phyloP scores from a whole-genome alignment of 2,797 vertebrate genomes.

The Artibeus jamaicensis region DNA sequence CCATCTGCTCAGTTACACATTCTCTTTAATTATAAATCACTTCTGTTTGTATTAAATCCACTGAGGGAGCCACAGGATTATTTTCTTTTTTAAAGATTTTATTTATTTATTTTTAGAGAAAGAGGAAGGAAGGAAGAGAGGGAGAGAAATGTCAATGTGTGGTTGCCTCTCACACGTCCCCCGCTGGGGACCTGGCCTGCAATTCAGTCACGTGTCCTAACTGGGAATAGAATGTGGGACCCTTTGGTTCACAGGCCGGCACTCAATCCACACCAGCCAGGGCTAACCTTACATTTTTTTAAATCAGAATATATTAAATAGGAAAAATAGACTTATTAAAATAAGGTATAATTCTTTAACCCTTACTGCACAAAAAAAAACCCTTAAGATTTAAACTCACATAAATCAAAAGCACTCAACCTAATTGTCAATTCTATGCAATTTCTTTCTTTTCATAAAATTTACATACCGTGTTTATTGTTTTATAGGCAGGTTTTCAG shows the following conservation, averaged over 20 bases:
- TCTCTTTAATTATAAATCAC: conserved; percentile 15
- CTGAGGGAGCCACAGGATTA: background rate
- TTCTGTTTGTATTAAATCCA: conserved; percentile 32
- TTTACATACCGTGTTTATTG: background rate
- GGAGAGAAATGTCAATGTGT: too few species aligned
- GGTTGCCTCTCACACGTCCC: too few species aligned
- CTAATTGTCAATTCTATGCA: background rate
- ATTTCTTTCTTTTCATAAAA: conserved; percentile 10
- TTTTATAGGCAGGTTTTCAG: background rate
- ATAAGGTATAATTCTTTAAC: background rate
- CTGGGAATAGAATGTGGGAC: too few species aligned
- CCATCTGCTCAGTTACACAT: too few species aligned
- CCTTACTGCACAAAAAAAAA: background rate
- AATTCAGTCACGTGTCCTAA: too few species aligned
- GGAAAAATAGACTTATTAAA: background rate
- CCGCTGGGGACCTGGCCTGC: too few species aligned
- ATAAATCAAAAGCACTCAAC: background rate
- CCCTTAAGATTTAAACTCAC: background rate
- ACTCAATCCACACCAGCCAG: too few species aligned
- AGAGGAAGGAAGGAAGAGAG: too few species aligned
- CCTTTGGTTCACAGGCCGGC: too few species aligned
- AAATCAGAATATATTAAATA: background rate
- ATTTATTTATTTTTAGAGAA: too few species aligned
- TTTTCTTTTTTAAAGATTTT: background rate
- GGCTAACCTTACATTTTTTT: background rate